A percentile compares a stretch with the other conserved stretches of the same genome.
Evolutionary conservation across 2,797 vertebrate genomes (phyloP).

Genomic region (Mus minutoides): DNA sequence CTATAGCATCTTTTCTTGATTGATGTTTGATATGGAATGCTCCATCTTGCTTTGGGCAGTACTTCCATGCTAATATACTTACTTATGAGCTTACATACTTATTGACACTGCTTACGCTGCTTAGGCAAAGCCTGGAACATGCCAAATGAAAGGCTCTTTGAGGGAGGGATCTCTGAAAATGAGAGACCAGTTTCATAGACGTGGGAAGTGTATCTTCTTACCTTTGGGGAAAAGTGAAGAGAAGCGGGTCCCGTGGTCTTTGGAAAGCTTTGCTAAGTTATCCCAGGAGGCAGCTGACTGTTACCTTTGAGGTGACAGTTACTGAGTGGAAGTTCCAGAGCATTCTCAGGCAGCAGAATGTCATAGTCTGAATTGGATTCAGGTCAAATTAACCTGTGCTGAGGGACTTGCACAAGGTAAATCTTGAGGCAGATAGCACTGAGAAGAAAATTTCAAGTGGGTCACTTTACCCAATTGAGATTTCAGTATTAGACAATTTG

Average conservation of each 20-base stretch:
- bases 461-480: background rate
- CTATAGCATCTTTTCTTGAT: background rate
- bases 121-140: background rate
- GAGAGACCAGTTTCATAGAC: background rate
- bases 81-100: rapidly evolving
- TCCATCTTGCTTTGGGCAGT: background rate
- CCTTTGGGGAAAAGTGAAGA: background rate
- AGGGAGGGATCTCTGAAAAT: background rate
- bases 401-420: background rate
- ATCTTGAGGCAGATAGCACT: background rate
- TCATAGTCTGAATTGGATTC: background rate
- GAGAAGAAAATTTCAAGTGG: background rate
- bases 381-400: background rate
- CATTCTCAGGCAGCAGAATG: background rate
- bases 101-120: background rate
- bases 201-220: background rate
- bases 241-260: background rate
- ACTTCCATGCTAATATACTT: background rate
- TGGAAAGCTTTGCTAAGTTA: background rate
- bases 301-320: background rate
- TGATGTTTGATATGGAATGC: background rate
- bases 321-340: background rate
- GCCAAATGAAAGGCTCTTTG: background rate
- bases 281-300: background rate
- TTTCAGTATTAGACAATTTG: background rate